Base-by-base conservation (phyloP, 2,113 vertebrate species). In the Aegithalos caudatus region DNA sequence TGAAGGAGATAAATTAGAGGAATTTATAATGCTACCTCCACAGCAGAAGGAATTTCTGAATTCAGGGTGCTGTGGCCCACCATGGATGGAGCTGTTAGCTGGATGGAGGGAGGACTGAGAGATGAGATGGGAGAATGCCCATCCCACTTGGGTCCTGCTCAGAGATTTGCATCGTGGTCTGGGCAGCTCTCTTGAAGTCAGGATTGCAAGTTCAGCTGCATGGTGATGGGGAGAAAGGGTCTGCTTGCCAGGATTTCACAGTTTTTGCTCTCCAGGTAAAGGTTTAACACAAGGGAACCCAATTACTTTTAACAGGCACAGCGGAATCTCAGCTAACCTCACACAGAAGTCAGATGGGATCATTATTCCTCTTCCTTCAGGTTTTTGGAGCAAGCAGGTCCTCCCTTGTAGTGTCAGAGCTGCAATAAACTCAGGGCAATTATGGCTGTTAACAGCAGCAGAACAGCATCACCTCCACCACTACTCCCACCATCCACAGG, bases 401-500 rank as follows among this genome's bases (percentile, higher is more conserved):
- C 17, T 80, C 6, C n/a, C n/a, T 79, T 56, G 19, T 22, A 37
- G 82, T 11, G 4, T 66, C 67, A 83, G 58, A 90, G 51, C 78
- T 79, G 78, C 78, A 38, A 19, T 56, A 88, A 87, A 58, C 35
- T 71, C 56, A 33, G 73, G 38, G 54, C 58, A 80, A 22, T 57
- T 61, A 44, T 51, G 62, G 14, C 23, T 72, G 50, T 29, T 67
- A 64, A 47, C 37, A 77, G 67, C 45, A 69, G 42, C 6, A 64
- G 51, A 66, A 15, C 53, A 53, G 53, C 69, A 67, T 67, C 78
- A 50, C 42, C 40, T 48, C 65, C 65, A 44, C 23, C n/a, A 5
- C 10, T 2, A 2, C 3, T 37, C 2, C 25, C 17, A 8, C 6
- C 42, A 23, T 5, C 7, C 14, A 22, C 28, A 21, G 3, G 9